Conservation (phyloP, 2,113 vertebrate species). For the Heptranchias perlo region DNA sequence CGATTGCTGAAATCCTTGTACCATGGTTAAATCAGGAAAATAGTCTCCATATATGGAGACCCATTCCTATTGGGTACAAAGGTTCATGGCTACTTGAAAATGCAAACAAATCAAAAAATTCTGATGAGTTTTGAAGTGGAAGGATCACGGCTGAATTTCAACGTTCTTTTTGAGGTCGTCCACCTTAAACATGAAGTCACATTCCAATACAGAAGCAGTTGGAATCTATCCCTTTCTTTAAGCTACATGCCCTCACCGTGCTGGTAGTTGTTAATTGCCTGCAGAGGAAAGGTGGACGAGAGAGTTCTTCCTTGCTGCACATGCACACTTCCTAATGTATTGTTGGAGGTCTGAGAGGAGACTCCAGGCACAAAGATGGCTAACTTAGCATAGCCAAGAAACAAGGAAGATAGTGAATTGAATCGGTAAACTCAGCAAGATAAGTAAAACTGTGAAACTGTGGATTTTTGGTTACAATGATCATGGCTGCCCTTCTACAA, state of each 20-base stretch:
- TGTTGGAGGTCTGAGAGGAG: neutral
- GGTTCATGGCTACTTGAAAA: neutral
- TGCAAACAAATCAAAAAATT: neutral
- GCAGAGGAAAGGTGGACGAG: neutral
- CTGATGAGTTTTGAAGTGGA: neutral
- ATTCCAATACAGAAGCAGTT: neutral
- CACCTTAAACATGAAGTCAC: neutral
- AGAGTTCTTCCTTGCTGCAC: neutral
- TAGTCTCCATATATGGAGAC: no score
- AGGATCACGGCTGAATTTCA: neutral
- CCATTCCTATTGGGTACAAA: neutral
- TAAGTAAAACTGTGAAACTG: neutral
- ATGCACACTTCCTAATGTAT: neutral
- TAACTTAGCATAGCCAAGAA: neutral
- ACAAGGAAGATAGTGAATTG: neutral
- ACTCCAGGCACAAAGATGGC: neutral
- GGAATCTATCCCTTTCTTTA: neutral
- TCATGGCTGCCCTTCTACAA: neutral
- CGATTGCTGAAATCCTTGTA: neutral
- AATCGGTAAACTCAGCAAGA: neutral
- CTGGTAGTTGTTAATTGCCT: neutral
- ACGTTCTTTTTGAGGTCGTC: neutral
- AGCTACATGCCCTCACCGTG: neutral
- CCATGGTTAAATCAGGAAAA: neutral
- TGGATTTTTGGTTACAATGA: neutral